Percentiles rank a stretch among this genome's conserved stretches.
Conservation (phyloP, 1,140 invertebrate genomes). For the Latrodectus geometricus region DNA sequence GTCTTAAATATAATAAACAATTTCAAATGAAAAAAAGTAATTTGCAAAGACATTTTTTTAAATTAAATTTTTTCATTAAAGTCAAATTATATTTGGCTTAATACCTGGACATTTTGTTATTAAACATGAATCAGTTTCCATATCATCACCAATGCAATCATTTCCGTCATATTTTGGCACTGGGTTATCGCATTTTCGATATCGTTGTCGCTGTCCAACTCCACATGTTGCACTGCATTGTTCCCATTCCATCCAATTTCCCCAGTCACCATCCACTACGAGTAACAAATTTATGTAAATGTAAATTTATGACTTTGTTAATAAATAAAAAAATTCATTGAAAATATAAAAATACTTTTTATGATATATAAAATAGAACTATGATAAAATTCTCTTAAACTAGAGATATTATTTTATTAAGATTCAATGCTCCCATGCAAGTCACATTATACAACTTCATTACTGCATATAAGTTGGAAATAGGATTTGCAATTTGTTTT, state of each 20-base stretch:
- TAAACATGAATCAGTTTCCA: conserved; percentile 66
- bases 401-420: too few species aligned
- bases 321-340: too few species aligned
- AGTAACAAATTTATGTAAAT: neutral
- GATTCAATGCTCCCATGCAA: too few species aligned
- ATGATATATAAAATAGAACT: too few species aligned
- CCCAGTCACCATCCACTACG: conserved; percentile 69
- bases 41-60: neutral
- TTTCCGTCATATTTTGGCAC: conserved; percentile 66
- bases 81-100: neutral
- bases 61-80: neutral
- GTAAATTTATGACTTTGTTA: too few species aligned
- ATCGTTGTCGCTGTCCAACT: conserved; percentile 64
- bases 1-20: too few species aligned
- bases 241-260: conserved; percentile 68
- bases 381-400: too few species aligned
- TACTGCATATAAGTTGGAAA: too few species aligned
- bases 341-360: too few species aligned
- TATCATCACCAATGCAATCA: conserved; percentile 65
- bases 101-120: conserved; percentile 45
- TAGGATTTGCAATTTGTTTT: too few species aligned
- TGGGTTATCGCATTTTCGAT: conserved; percentile 67
- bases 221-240: conserved; percentile 68
- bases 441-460: too few species aligned
- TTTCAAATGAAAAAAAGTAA: too few species aligned